phyloP scores from a whole-genome alignment of 2,113 vertebrate species.

The Platysternon megacephalum region DNA sequence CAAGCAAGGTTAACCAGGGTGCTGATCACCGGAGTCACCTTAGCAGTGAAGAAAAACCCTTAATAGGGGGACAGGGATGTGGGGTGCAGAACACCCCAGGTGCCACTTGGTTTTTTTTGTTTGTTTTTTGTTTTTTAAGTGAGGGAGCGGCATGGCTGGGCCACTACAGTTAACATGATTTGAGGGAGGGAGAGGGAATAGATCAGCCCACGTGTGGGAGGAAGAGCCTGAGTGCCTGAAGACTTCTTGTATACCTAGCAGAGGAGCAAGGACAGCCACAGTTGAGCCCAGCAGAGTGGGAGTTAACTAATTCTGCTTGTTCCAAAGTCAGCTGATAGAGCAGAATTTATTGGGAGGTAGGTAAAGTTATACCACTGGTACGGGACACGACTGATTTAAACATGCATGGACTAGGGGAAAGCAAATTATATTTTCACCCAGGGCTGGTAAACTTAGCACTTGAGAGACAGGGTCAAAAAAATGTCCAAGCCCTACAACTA shows the following conservation, averaged over 20 bases:
- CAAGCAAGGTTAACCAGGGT: background rate
- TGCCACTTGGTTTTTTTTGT: background rate
- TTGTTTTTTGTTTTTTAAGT: background rate
- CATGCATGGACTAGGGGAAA: background rate
- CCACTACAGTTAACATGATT: background rate
- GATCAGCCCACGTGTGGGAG: background rate
- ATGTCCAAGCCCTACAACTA: background rate
- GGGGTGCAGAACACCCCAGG: background rate
- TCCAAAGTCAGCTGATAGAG: background rate
- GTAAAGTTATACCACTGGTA: background rate
- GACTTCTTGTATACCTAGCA: background rate
- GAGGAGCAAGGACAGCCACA: background rate
- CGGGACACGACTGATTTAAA: background rate
- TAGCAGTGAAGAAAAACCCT: background rate
- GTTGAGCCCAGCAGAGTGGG: background rate
- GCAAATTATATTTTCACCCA: background rate
- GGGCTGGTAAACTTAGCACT: background rate
- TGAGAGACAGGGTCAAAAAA: background rate
- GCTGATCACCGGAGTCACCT: background rate
- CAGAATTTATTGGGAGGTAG: too few relatives aligned
- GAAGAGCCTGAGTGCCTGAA: background rate
- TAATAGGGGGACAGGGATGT: background rate
- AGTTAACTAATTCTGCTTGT: background rate
- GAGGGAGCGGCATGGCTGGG: too few relatives aligned
- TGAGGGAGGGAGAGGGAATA: background rate